phyloP scores from a whole-genome alignment of 2,113 vertebrate species.

The Numida meleagris region DNA sequence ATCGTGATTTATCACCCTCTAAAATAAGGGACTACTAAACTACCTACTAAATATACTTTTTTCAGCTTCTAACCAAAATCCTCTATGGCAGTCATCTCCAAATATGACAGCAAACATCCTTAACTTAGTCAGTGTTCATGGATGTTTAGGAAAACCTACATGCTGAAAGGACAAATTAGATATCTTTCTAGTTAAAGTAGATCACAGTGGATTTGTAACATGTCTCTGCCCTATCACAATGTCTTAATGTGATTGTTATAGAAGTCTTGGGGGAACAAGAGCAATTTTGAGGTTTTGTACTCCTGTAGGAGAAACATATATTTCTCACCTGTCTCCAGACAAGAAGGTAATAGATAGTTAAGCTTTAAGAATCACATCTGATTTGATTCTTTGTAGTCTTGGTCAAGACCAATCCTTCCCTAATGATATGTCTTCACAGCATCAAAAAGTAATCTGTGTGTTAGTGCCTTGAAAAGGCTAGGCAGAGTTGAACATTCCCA shows the following conservation, averaged over 20 bases:
- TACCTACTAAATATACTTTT: not conserved
- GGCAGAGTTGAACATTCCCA: not conserved
- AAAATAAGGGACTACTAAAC: not conserved
- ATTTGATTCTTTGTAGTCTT: not conserved
- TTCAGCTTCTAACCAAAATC: not conserved
- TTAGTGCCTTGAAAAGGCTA: not conserved
- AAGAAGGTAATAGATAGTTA: not conserved
- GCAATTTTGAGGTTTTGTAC: not conserved
- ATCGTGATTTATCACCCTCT: not conserved
- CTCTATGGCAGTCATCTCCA: not conserved
- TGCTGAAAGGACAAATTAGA: not conserved
- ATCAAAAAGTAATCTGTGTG: not conserved
- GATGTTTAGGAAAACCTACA: not conserved
- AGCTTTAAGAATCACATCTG: not conserved
- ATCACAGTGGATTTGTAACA: not conserved
- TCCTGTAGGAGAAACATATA: not conserved
- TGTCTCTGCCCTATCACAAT: not conserved
- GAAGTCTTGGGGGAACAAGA: not conserved
- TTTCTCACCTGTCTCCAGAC: not conserved
- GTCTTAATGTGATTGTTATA: not conserved
- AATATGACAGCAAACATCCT: not conserved
- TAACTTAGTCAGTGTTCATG: not conserved
- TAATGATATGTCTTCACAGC: not conserved
- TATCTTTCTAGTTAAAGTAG: not conserved
- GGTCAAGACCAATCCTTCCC: not conserved